Conservation (phyloP, 2,113 vertebrate species). For the Bos taurus region ARS-UCD2.0 NC_037328.1:42842501-42843000, state of each 20-base stretch:
- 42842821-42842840: constrained; percentile 4
- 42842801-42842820: neutral
- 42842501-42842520: neutral
- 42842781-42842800: constrained; percentile 2
- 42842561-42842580: neutral
- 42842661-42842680: neutral
- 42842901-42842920: neutral
- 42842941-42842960: neutral
- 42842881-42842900: constrained; percentile 34
- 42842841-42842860: neutral
- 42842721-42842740: neutral
- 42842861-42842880: neutral
- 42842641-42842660: neutral
- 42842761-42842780: neutral
- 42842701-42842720: neutral
- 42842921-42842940: neutral
- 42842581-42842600: constrained; percentile 8
- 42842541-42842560: neutral
- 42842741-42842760: neutral
- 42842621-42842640: neutral
- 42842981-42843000: neutral
- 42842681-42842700: neutral
- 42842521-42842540: neutral
- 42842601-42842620: neutral
- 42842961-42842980: constrained; percentile 42